phyloP scores from a whole-genome alignment of 2,888 invertebrate genomes.

The Heliconius ethilla region DNA sequence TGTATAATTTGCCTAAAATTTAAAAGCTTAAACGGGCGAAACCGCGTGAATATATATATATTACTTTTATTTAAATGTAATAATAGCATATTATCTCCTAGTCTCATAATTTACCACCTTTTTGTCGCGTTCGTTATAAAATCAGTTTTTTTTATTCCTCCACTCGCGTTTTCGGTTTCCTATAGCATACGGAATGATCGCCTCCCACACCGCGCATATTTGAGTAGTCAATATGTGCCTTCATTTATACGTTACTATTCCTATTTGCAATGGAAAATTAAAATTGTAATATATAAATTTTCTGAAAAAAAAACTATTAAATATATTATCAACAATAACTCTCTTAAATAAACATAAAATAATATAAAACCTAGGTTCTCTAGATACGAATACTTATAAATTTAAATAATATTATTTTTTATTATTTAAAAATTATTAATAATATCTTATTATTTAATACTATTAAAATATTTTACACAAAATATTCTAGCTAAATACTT shows the following conservation, averaged over 20 bases:
- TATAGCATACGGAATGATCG: not conserved
- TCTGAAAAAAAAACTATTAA: not conserved
- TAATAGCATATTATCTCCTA: not conserved
- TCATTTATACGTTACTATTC: not conserved
- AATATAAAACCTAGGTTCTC: not conserved
- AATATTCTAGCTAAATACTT: not conserved
- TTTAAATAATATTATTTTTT: no score
- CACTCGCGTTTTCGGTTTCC: not conserved
- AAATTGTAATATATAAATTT: not conserved
- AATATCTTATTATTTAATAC: no score
- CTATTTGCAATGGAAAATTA: not conserved
- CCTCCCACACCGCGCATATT: not conserved
- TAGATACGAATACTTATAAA: no score
- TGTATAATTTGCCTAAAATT: no score
- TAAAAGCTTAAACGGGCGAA: no score
- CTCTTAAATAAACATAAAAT: not conserved
- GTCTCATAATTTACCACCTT: not conserved
- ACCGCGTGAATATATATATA: no score
- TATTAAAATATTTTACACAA: not conserved
- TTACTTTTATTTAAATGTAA: not conserved
- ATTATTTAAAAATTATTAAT: no score
- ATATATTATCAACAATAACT: not conserved
- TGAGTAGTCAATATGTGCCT: constrained; percentile 5
- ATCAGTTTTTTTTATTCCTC: not conserved
- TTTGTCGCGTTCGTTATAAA: constrained; percentile 1